Percentiles rank a stretch among this genome's conserved stretches.
phyloP scores from a whole-genome alignment of 2,113 vertebrate genomes.

The Tupaia tana region DNA sequence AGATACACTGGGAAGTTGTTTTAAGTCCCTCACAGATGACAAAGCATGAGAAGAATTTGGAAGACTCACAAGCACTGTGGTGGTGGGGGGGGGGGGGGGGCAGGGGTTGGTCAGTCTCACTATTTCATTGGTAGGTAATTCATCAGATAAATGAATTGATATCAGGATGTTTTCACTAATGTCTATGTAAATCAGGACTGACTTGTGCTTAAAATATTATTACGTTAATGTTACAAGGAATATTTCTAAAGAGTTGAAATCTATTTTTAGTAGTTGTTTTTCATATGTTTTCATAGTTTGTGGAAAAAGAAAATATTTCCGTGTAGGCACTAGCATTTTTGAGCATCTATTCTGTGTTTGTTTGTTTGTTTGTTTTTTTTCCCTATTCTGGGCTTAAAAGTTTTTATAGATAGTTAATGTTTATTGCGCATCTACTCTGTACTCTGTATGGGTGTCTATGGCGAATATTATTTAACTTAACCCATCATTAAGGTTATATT shows the following conservation, averaged over 20 bases:
- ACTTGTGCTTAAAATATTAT: background rate
- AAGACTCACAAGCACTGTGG: background rate
- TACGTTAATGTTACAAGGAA: background rate
- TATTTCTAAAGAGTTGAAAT: background rate
- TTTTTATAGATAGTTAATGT: background rate
- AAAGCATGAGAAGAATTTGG: background rate
- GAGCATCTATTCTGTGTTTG: background rate
- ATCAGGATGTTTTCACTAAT: background rate
- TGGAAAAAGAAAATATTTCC: slow-evolving; percentile 10
- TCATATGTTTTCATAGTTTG: slow-evolving; percentile 5
- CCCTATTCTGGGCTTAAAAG: background rate
- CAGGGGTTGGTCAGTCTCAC: background rate
- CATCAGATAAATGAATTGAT: background rate
- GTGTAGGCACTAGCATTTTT: background rate
- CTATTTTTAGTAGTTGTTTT: background rate
- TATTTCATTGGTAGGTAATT: background rate
- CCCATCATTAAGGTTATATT: background rate
- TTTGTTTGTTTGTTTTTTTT: background rate
- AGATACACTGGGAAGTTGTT: background rate
- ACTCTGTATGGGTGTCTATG: background rate
- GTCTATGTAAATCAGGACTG: background rate
- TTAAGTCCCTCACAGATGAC: background rate
- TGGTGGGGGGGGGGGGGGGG: too few relatives aligned
- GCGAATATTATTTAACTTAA: background rate
- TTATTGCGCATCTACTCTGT: background rate